Conservation (phyloP, 2,888 invertebrate species). For the Drosophila ezoana region DNA sequence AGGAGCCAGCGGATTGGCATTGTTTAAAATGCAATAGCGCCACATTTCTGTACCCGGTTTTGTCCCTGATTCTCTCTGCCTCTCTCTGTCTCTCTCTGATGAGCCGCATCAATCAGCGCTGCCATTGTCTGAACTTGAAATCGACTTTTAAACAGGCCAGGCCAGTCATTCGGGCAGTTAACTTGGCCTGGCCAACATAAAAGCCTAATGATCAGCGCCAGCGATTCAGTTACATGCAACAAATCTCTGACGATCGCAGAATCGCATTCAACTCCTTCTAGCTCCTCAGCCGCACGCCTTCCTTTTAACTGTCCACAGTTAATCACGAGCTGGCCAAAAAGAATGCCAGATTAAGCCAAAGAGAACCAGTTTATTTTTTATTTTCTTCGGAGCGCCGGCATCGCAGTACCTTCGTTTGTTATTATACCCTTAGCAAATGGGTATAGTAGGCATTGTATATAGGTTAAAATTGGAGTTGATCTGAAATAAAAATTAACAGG, state of each 20-base stretch:
- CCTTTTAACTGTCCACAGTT: slow-evolving; percentile 71
- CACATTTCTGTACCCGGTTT: slow-evolving; percentile 30
- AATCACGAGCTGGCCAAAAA: slow-evolving; percentile 70
- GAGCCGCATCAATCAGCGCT: slow-evolving; percentile 71
- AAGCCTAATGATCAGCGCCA: slow-evolving; percentile 79
- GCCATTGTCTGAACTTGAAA: slow-evolving; percentile 78
- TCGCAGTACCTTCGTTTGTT: slow-evolving; percentile 27
- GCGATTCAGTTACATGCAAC: slow-evolving; percentile 78
- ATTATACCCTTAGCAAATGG: slow-evolving; percentile 31
- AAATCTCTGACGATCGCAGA: slow-evolving; percentile 65
- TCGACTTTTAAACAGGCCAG: slow-evolving; percentile 68
- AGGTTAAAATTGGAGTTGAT: background rate
- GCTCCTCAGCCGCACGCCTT: slow-evolving; percentile 21
- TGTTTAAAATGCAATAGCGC: slow-evolving; percentile 64
- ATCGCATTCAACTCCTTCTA: slow-evolving; percentile 21
- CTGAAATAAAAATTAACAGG: no score
- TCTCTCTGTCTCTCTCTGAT: slow-evolving; percentile 45
- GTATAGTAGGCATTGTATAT: background rate
- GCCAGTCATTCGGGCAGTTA: slow-evolving; percentile 22
- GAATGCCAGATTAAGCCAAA: slow-evolving; percentile 72
- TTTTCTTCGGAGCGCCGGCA: slow-evolving; percentile 39
- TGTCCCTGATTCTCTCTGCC: slow-evolving; percentile 4
- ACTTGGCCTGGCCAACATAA: slow-evolving; percentile 61
- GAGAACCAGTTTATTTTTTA: slow-evolving; percentile 45
- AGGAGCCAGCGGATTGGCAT: slow-evolving; percentile 43